Evolutionary conservation across 2,888 invertebrate species (phyloP).

Genomic region (Belgica antarctica): DNA sequence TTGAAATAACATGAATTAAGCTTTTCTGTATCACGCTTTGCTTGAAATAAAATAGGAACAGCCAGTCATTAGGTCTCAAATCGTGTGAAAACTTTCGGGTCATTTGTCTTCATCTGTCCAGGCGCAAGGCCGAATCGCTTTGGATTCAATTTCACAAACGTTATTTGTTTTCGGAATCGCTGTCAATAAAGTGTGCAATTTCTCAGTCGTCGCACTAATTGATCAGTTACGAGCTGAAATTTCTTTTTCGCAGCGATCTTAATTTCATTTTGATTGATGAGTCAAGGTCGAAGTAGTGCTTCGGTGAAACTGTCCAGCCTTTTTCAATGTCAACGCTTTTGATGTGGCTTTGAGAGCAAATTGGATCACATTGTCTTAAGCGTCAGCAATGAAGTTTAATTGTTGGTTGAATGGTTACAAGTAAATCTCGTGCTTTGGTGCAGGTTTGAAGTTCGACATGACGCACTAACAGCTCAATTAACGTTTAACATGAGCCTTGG

Average conservation of each 20-base stretch:
- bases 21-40: neutral
- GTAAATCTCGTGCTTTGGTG: no score
- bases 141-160: neutral
- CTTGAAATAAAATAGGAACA: neutral
- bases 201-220: neutral
- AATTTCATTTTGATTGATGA: no score
- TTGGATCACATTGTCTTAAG: neutral
- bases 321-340: neutral
- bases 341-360: neutral
- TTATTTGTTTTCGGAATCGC: neutral
- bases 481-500: neutral
- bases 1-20: constrained; percentile 7
- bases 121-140: neutral
- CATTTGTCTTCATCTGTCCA: neutral
- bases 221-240: neutral
- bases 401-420: no score
- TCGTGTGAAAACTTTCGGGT: no score
- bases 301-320: neutral
- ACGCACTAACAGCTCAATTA: neutral
- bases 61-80: no score
- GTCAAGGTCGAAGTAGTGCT: neutral
- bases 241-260: neutral
- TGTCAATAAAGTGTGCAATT: no score
- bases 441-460: neutral
- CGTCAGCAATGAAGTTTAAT: neutral